Percentiles rank a stretch among this genome's conserved stretches.
These are phyloP conservation scores for Lagopus muta DNA, from an alignment of 2,113 vertebrate species.

Conservation along the genomic window DNA sequence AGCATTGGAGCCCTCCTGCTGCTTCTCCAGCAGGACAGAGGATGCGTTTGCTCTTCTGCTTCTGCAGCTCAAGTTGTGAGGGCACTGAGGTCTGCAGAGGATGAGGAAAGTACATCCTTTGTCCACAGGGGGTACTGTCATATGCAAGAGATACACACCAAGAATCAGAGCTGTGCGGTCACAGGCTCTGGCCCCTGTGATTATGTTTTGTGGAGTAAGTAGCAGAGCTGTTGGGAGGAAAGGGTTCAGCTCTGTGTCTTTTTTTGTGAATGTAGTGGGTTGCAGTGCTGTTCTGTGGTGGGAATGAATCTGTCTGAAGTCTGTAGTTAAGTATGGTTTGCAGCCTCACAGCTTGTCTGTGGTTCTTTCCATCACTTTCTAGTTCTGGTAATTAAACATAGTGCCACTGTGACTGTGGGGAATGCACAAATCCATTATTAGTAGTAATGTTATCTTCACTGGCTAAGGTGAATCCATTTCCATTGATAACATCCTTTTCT, in stretches of 20 bases:
- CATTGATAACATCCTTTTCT: neutral
- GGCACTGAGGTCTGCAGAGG: neutral
- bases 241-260: neutral
- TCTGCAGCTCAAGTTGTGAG: rapidly evolving
- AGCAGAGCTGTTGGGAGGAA: neutral
- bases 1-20: neutral
- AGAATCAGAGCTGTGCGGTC: neutral
- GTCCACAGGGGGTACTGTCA: rapidly evolving
- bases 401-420: neutral
- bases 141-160: neutral
- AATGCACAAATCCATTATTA: neutral
- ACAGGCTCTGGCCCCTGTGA: neutral
- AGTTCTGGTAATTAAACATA: neutral
- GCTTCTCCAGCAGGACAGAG: neutral
- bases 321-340: neutral
- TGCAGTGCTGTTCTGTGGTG: neutral
- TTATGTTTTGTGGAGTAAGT: neutral
- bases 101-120: neutral
- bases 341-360: neutral
- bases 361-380: neutral
- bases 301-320: neutral
- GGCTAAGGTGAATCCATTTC: neutral
- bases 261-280: neutral
- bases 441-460: neutral
- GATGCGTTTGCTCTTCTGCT: neutral